Percentiles rank a stretch among this genome's conserved stretches.
Conservation (phyloP, 2,797 vertebrate genomes). For the Crenichthys baileyi region DNA sequence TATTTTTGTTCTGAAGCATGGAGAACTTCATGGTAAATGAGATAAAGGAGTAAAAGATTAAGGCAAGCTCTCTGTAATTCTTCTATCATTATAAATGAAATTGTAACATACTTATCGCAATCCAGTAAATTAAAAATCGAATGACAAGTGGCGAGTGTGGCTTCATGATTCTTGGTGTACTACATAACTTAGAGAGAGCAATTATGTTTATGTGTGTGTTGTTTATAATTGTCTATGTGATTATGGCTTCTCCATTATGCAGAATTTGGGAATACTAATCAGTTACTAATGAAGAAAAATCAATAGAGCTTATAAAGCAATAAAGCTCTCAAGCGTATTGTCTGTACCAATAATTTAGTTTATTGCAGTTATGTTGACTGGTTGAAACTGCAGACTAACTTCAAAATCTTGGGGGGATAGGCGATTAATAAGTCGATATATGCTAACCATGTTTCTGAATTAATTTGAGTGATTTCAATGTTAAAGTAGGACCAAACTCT, state of each 20-base stretch:
- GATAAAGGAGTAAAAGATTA: not conserved
- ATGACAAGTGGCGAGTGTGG: not conserved
- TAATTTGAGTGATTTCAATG: not conserved
- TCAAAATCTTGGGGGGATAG: not conserved
- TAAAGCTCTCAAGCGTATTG: slow-evolving; percentile 27
- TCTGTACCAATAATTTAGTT: not conserved
- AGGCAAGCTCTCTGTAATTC: slow-evolving; percentile 13
- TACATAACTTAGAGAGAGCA: not conserved
- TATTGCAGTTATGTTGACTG: not conserved
- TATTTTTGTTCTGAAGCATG: not conserved
- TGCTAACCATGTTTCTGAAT: not conserved
- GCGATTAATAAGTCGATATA: not conserved
- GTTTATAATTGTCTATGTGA: slow-evolving; percentile 27
- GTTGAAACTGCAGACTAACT: not conserved
- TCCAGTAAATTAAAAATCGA: not conserved
- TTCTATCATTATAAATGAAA: slow-evolving; percentile 14
- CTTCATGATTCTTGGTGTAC: not conserved
- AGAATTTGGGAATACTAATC: slow-evolving; percentile 43
- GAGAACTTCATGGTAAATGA: not conserved
- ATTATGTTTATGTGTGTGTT: not conserved
- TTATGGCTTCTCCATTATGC: slow-evolving; percentile 44
- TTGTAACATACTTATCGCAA: slow-evolving; percentile 4
- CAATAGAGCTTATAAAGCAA: slow-evolving; percentile 63
- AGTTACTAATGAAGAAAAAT: slow-evolving; percentile 64
- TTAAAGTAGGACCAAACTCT: not conserved